These are phyloP conservation scores for Cromileptes altivelis DNA, from an alignment of 2,113 vertebrate genomes.

Conservation along the genomic window DNA sequence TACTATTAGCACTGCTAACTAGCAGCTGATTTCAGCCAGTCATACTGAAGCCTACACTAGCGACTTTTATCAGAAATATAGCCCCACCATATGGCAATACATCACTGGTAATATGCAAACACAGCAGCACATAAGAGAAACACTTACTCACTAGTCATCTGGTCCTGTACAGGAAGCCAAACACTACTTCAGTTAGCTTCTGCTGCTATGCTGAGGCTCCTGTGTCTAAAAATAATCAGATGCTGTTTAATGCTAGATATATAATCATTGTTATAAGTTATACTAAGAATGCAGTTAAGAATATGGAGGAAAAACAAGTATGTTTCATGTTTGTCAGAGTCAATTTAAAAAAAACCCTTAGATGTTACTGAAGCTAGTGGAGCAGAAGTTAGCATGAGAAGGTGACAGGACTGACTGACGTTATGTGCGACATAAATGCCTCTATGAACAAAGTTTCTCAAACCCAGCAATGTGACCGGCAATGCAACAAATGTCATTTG, in stretches of 20 bases:
- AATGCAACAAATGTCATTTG: background rate
- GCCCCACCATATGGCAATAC: background rate
- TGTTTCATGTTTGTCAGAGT: background rate
- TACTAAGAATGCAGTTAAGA: background rate
- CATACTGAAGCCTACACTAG: background rate
- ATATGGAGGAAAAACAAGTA: background rate
- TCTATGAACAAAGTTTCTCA: background rate
- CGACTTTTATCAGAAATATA: background rate
- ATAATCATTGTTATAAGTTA: background rate
- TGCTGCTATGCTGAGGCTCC: background rate
- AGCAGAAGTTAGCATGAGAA: background rate
- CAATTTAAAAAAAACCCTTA: background rate
- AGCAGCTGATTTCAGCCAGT: background rate
- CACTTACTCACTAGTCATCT: conserved; percentile 13
- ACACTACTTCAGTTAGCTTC: background rate
- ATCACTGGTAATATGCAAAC: background rate
- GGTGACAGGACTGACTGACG: too few relatives aligned
- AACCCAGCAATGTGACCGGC: background rate
- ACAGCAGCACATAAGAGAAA: background rate
- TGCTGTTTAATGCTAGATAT: background rate
- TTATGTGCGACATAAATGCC: background rate
- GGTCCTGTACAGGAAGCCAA: background rate
- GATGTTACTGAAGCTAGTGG: background rate
- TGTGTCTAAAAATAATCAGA: background rate
- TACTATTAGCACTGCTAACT: background rate